Evolutionary conservation across 2,888 invertebrate genomes (phyloP), one percentile per base, ranked within the genome.

Genomic region (Tineola bisselliella): DNA sequence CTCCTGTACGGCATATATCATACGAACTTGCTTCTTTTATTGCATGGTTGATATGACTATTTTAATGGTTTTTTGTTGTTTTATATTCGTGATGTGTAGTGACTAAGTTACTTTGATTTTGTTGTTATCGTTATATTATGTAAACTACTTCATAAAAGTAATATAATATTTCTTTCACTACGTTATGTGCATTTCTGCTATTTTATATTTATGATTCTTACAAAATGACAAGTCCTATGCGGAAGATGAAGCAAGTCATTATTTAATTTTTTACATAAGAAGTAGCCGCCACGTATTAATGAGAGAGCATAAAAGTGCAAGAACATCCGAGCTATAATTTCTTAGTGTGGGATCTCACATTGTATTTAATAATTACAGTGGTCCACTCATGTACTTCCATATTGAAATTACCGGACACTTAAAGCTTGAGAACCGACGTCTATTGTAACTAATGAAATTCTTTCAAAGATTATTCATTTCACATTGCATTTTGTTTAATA

Each of bases 261-360:
- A 25, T 25, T 25, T 25, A 25, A 25, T 25, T 6, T 25, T 25
- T 25, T 25, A 25, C 6, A 12, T 38, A 6, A 38, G 17, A 48
- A 48, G 48, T 17, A 48, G 15, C 48, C 15, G 48, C 17, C 6
- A 48, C n/a, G 48, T 15, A 48, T 48, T 13, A 54, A 15, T 58
- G 15, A 58, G 31, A 15, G 31, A 58, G 13, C 30, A 58, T 33
- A 33, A 56, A 58, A 33, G 33, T 8, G 2, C 13, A 71, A 73
- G 74, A 74, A 76, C 73, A 73, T 70, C 66, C 67, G 68, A 71
- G 70, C 71, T 70, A 70, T 76, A 75, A 75, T 76, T 75, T 72
- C 67, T 69, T 76, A 70, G 72, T 73, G 69, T 66, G 65, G 70
- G 65, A 66, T 64, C 65, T 68, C 68, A 60, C 60, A 70, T 68